These are phyloP conservation scores for Falcunculus frontatus DNA, from an alignment of 2,113 vertebrate genomes.

Conservation along the genomic window DNA sequence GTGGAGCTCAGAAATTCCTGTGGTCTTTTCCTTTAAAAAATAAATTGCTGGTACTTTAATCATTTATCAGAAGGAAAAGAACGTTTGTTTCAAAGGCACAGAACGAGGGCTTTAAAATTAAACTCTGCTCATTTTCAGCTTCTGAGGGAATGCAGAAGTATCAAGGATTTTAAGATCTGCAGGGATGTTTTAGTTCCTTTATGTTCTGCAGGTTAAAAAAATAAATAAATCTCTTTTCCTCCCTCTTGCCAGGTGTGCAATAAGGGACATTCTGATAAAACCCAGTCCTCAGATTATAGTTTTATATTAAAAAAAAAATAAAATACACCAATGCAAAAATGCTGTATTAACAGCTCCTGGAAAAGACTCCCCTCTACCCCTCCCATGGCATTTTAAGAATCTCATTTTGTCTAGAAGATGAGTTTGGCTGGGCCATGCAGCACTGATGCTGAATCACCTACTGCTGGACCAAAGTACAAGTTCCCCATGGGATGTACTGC, in stretches of 20 bases:
- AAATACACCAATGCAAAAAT: background rate
- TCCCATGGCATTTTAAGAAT: background rate
- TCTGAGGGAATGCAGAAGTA: slow-evolving; percentile 4
- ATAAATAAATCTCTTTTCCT: background rate
- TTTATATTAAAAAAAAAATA: background rate
- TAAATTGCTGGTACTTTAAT: slow-evolving; percentile 26
- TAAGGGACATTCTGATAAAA: slow-evolving; percentile 15
- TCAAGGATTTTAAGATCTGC: slow-evolving; percentile 23
- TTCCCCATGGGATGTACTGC: background rate
- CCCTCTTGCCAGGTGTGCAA: background rate
- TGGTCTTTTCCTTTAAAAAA: slow-evolving; percentile 48
- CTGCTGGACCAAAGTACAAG: no score
- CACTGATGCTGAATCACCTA: background rate
- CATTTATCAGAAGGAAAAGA: slow-evolving; percentile 22
- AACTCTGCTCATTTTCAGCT: background rate
- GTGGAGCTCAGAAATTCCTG: background rate
- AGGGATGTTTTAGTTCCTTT: slow-evolving; percentile 18
- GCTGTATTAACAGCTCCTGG: background rate
- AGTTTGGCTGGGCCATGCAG: background rate
- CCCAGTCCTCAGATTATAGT: background rate
- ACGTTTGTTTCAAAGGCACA: slow-evolving; percentile 26
- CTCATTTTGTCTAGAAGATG: background rate
- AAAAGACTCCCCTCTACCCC: background rate
- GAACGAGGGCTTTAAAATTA: slow-evolving; percentile 44
- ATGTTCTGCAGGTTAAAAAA: background rate